Percentiles rank a stretch among this genome's conserved stretches.
These are phyloP conservation scores for Procambarus clarkii DNA, from an alignment of 1,140 invertebrate genomes.

Conservation along the genomic window DNA sequence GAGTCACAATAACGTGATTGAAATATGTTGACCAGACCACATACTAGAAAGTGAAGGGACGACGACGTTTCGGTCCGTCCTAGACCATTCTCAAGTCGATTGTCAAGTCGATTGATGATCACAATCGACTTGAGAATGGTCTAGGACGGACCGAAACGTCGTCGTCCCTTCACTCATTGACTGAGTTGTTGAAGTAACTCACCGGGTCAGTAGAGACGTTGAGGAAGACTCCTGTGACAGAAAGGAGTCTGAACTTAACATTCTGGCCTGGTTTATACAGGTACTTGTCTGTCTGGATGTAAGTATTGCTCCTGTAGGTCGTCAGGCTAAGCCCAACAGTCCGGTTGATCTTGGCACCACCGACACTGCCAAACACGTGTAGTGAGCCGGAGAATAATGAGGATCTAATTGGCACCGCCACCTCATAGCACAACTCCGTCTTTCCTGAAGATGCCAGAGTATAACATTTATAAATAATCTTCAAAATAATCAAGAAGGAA, in stretches of 20 bases:
- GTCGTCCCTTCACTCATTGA: too few relatives aligned
- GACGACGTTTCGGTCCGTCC: too few relatives aligned
- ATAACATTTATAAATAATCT: too few relatives aligned
- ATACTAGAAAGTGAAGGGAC: too few relatives aligned
- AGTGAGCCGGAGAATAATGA: neutral
- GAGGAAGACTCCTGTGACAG: constrained; percentile 72
- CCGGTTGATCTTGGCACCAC: neutral
- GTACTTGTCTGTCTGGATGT: constrained; percentile 79
- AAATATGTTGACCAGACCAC: too few relatives aligned
- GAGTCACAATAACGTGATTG: too few relatives aligned
- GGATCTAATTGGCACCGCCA: neutral
- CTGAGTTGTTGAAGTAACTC: too few relatives aligned
- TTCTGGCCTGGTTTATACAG: constrained; percentile 82
- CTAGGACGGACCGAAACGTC: too few relatives aligned
- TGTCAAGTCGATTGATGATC: too few relatives aligned
- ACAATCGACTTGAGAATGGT: too few relatives aligned
- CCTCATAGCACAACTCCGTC: constrained; percentile 5
- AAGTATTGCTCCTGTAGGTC: neutral
- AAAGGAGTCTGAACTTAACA: constrained; percentile 79
- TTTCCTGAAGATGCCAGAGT: constrained; percentile 1
- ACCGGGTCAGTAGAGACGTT: neutral
- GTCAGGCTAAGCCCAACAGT: neutral
- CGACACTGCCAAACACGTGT: constrained; percentile 3
- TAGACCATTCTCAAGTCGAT: too few relatives aligned
- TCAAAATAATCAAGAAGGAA: too few relatives aligned